Percentiles rank a stretch among this genome's conserved stretches.
Conservation (phyloP, 2,888 invertebrate genomes). For the Ellobium chinense region DNA sequence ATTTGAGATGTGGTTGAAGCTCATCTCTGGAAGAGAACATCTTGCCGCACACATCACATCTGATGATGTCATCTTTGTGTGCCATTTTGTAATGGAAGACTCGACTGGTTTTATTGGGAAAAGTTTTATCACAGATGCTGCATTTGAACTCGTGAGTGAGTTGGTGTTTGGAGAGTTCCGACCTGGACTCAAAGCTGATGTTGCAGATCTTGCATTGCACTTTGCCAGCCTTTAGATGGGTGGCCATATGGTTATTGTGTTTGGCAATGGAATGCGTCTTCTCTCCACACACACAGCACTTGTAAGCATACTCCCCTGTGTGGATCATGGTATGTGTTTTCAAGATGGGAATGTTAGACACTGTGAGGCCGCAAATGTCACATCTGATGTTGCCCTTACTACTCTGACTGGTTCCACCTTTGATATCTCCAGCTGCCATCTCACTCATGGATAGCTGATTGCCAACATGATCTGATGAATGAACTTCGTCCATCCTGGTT, state of each 20-base stretch:
- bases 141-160: slow-evolving; percentile 37
- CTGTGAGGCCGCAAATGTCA: slow-evolving; percentile 15
- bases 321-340: slow-evolving; percentile 37
- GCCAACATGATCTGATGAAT: not conserved
- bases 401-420: not conserved
- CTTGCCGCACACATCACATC: slow-evolving; percentile 47
- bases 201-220: slow-evolving; percentile 33
- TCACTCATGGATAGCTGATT: not conserved
- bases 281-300: slow-evolving; percentile 36
- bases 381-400: slow-evolving; percentile 1
- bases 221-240: slow-evolving; percentile 25
- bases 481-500: not conserved
- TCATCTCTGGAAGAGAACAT: slow-evolving; percentile 42
- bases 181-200: slow-evolving; percentile 6
- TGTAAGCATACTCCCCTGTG: slow-evolving; percentile 31
- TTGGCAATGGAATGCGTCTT: slow-evolving; percentile 20
- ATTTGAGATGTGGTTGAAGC: slow-evolving; percentile 45
- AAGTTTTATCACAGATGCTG: slow-evolving; percentile 46
- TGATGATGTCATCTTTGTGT: slow-evolving; percentile 47
- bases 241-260: slow-evolving; percentile 15
- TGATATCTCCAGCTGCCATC: not conserved
- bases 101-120: slow-evolving; percentile 49
- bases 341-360: slow-evolving; percentile 19
- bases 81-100: slow-evolving; percentile 48
- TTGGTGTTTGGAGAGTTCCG: slow-evolving; percentile 18